Evolutionary conservation across 1,140 invertebrate species (phyloP).

Genomic region (Lordiphosa stackelbergi): DNA sequence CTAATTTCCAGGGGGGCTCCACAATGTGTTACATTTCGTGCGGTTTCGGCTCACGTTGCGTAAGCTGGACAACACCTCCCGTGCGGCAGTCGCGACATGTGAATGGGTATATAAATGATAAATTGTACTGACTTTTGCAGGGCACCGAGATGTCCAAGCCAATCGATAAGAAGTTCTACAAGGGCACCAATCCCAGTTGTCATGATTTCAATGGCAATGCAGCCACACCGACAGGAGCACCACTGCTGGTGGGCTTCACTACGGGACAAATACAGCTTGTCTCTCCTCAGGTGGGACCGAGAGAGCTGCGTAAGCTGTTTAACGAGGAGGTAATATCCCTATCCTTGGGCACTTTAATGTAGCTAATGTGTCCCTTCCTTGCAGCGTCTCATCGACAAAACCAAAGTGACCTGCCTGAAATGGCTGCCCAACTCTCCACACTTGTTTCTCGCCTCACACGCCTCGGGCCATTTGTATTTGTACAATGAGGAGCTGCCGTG

Average conservation of each 20-base stretch:
- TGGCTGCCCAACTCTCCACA: slow-evolving; percentile 97
- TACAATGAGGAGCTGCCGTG: slow-evolving; percentile 97
- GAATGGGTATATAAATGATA: slow-evolving; percentile 10
- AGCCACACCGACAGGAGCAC: slow-evolving; percentile 88
- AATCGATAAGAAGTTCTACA: slow-evolving; percentile 98
- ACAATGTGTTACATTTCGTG: slow-evolving; percentile 41
- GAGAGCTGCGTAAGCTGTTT: slow-evolving; percentile 96
- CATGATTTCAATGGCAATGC: slow-evolving; percentile 97
- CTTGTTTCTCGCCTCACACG: slow-evolving; percentile 95
- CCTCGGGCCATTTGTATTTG: slow-evolving; percentile 97
- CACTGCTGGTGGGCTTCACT: slow-evolving; percentile 96
- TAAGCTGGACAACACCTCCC: slow-evolving; percentile 1
- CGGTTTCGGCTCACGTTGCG: slow-evolving; percentile 7
- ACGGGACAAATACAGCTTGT: slow-evolving; percentile 98
- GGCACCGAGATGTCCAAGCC: slow-evolving; percentile 96
- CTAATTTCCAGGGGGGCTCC: slow-evolving; percentile 43
- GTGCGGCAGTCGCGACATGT: not conserved
- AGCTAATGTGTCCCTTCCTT: slow-evolving; percentile 1
- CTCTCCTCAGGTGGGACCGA: slow-evolving; percentile 97
- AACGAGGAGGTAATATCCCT: slow-evolving; percentile 93
- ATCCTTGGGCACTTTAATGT: not conserved
- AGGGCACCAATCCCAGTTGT: slow-evolving; percentile 98
- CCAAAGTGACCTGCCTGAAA: slow-evolving; percentile 97
- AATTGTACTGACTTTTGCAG: slow-evolving; percentile 77
- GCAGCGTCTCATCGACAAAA: slow-evolving; percentile 97